Conservation (phyloP, 2,797 vertebrate species). For the Sebastes vulpes region DNA sequence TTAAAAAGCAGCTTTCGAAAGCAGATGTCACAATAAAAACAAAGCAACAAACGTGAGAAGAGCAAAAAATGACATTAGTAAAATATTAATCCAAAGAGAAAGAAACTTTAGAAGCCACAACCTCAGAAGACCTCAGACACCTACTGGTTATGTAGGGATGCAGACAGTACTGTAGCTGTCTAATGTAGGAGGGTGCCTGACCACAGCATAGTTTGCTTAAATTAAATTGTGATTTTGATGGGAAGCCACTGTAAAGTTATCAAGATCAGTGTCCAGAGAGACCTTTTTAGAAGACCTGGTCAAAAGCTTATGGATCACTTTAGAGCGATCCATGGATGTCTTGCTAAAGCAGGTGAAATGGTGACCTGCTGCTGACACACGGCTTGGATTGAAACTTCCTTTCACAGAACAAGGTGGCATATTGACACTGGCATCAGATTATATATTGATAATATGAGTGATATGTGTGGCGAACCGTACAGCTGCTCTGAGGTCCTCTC, state of each 20-base stretch:
- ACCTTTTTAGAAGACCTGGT: not conserved
- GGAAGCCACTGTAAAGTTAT: not conserved
- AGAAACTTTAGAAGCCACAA: not conserved
- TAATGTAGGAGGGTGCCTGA: not conserved
- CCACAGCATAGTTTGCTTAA: not conserved
- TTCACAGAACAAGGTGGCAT: not conserved
- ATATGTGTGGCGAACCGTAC: not conserved
- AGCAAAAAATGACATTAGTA: not conserved
- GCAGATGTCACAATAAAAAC: not conserved
- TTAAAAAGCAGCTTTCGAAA: not conserved
- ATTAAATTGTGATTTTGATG: not conserved
- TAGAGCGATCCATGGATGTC: not conserved
- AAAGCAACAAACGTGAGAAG: not conserved
- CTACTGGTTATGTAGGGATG: not conserved
- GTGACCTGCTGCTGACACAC: not conserved
- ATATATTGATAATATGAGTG: conserved; percentile 1
- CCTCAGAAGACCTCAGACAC: not conserved
- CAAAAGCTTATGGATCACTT: not conserved
- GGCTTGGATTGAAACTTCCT: not conserved
- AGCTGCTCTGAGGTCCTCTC: not conserved
- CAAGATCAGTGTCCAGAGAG: not conserved
- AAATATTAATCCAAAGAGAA: not conserved
- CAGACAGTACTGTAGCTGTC: not conserved
- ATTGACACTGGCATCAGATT: not conserved
- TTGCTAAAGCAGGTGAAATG: not conserved